Evolutionary conservation across 2,888 invertebrate genomes (phyloP), one percentile per base, ranked within the genome.

Genomic region (Nudaria mundana): DNA sequence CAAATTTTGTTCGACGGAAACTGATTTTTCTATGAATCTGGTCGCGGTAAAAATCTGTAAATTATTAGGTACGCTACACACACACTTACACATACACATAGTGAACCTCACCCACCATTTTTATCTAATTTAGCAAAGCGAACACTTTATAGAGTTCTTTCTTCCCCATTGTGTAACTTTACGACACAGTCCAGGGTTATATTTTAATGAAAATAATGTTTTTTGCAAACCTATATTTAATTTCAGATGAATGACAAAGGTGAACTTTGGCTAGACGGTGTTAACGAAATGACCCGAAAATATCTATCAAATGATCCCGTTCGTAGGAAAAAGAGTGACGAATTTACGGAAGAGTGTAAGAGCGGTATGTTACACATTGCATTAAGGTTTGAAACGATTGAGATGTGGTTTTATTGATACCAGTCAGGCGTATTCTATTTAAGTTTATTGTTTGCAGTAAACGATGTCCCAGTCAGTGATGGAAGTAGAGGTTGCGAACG

Each of bases 201-300:
- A n/a, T n/a, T n/a, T n/a, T n/a, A n/a, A n/a, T n/a, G n/a, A n/a
- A n/a, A n/a, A n/a, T n/a, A n/a, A n/a, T n/a, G n/a, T n/a, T n/a
- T n/a, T n/a, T n/a, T n/a, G n/a, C n/a, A n/a, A n/a, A n/a, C n/a
- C n/a, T n/a, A n/a, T n/a, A n/a, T n/a, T n/a, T 28, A 2, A 23
- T 57, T 74, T 7, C 61, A 89, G 89, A 81, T 86, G 79, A 70
- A 82, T 20, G 74, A 74, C 0, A 57, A 77, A 42, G 87, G 89
- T 1, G 67, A 67, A 46, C 49, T 88, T 3, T 81, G 79, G 5
- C 61, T 71, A 0, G 78, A 81, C 24, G 80, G 80, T 1, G 66
- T 82, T 0, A 65, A 72, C 15, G 57, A 66, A 29, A 54, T 81
- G 18, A 63, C 76, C 1, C 52, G 76, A 12, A 69, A 66, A 23